Evolutionary conservation across 2,113 vertebrate species (phyloP), one percentile per base, ranked within the genome.

Genomic region (Burhinus oedicnemus): DNA sequence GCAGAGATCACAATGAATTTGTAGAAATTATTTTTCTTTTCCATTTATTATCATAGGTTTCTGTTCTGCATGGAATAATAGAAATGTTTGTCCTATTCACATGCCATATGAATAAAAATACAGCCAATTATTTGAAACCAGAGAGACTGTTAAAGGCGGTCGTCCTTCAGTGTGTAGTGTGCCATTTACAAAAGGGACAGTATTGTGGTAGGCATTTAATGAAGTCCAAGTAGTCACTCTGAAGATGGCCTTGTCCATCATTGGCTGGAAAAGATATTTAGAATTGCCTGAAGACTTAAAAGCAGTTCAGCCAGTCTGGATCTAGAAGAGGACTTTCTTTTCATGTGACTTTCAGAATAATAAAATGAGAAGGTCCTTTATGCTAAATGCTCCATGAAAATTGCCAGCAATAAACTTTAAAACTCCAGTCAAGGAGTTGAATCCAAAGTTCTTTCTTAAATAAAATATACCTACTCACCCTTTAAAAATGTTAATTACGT

Each of bases 361-460:
- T 85, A 79, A 85, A 86, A 87, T 12, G n/a, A 90, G 51, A 77
- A 91, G 74, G 51, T 88, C 83, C 64, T 80, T 88, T 93, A 81
- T 81, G 70, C 58, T 96, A 87, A 95, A 95, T 94, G 78, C 91
- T 95, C 81, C 51, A 9, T 90, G 66, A 68, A 91, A 95, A 86
- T 96, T 90, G 71, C 66, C 66, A 83, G 42, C 71, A 85, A 74
- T 94, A 60, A 74, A 78, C 51, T 78, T 94, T 70, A 90, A 86
- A 96, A 88, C 25, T 9, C 34, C 70, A n/a, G 47, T 89, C 87
- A 91, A 75, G n/a, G 55, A 83, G 42, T 66, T 94, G 57, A 77
- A 64, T 85, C 45, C 60, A 2, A 93, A 74, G 42, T 83, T n/a
- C 72, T 93, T 89, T 85, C 75, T 80, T 51, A 79, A 72, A 36